These are phyloP conservation scores for Anaspis maculata DNA, from an alignment of 2,888 invertebrate genomes.

Conservation along the genomic window DNA sequence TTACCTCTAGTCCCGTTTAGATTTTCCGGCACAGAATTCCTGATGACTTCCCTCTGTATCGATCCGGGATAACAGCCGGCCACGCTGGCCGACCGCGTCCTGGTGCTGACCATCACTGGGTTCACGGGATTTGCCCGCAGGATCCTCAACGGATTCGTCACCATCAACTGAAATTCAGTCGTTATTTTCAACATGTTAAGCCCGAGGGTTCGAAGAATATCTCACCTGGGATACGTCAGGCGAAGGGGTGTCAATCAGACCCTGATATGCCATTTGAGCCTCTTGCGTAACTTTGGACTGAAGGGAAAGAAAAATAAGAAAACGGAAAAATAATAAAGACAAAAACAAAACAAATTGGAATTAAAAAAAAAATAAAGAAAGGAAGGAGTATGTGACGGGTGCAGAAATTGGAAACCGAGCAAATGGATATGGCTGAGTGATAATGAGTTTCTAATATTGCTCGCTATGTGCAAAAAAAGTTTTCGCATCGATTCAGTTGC, in stretches of 20 bases:
- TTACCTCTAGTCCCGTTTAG: constrained; percentile 21
- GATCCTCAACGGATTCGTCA: constrained; percentile 57
- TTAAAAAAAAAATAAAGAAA: constrained; percentile 19
- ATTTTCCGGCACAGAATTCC: constrained; percentile 29
- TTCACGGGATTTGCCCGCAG: constrained; percentile 51
- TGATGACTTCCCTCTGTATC: constrained; percentile 22
- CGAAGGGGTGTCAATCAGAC: constrained; percentile 66
- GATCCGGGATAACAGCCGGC: constrained; percentile 28
- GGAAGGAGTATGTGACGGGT: too few relatives aligned
- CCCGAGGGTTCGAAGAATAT: too few relatives aligned
- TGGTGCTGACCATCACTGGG: constrained; percentile 47
- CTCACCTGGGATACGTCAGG: constrained; percentile 37
- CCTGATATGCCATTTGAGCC: constrained; percentile 87
- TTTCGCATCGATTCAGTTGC: too few relatives aligned
- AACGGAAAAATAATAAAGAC: constrained; percentile 32
- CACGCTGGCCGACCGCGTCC: constrained; percentile 30
- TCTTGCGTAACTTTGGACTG: constrained; percentile 81
- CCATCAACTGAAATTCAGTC: constrained; percentile 33
- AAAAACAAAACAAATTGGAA: constrained; percentile 14
- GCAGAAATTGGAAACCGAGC: constrained; percentile 14
- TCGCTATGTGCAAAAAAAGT: too few relatives aligned
- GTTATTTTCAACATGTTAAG: too few relatives aligned
- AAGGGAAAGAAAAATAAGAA: constrained; percentile 34
- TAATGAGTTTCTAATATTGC: too few relatives aligned
- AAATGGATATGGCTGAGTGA: not conserved